Evolutionary conservation across 2,113 vertebrate species (phyloP).

Genomic region (Meles meles): DNA sequence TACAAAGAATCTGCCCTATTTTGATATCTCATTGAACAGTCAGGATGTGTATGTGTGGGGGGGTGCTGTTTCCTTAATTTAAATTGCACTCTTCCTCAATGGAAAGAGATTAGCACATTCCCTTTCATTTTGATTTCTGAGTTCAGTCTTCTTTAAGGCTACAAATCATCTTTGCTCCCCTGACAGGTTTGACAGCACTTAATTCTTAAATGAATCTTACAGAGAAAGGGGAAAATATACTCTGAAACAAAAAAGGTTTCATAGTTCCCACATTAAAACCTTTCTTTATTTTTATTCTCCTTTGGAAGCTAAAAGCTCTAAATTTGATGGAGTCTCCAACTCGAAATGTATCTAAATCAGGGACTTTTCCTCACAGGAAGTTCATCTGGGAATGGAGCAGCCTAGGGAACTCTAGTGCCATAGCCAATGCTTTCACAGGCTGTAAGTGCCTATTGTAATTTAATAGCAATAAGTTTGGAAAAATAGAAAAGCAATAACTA

Average conservation of each 20-base stretch:
- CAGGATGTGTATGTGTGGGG: neutral
- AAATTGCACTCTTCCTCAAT: slow-evolving; percentile 23
- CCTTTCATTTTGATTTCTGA: slow-evolving; percentile 10
- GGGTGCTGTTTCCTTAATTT: slow-evolving; percentile 14
- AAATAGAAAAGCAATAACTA: slow-evolving; percentile 64
- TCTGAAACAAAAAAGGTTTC: slow-evolving; percentile 30
- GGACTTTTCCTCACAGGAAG: neutral
- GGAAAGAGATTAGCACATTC: slow-evolving; percentile 38
- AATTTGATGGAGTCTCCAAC: neutral
- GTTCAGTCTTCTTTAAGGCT: slow-evolving; percentile 42
- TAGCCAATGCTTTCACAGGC: neutral
- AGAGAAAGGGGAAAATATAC: neutral
- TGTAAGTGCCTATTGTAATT: neutral
- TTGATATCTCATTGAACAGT: slow-evolving; percentile 10
- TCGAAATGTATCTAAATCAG: neutral
- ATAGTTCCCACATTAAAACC: neutral
- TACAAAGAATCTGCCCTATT: neutral
- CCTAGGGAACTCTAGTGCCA: neutral
- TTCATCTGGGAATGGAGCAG: neutral
- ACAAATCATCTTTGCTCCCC: slow-evolving; percentile 28
- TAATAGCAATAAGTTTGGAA: slow-evolving; percentile 37
- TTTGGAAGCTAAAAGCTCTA: neutral
- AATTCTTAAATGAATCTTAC: slow-evolving; percentile 1
- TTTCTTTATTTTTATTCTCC: neutral
- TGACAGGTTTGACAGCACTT: neutral